Evolutionary conservation across 1,140 invertebrate genomes (phyloP).

Genomic region (Eufriesea mexicana): DNA sequence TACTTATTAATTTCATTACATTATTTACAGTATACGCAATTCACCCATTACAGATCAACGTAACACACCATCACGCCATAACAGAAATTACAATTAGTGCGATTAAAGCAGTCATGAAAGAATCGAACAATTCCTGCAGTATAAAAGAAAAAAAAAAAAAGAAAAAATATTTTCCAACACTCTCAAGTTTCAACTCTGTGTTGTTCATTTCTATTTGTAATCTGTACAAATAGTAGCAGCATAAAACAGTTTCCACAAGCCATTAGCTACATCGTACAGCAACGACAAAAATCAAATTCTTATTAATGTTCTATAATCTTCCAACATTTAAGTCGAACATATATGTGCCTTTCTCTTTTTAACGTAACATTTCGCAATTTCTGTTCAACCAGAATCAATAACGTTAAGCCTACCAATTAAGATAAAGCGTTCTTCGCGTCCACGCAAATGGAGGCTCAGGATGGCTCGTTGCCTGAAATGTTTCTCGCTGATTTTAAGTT

Average conservation of each 20-base stretch:
- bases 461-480: constrained; percentile 84
- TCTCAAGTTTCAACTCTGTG: background rate
- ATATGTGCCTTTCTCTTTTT: background rate
- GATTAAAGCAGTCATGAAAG: background rate
- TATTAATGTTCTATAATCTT: background rate
- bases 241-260: background rate
- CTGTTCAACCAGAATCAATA: background rate
- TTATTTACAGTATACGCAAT: background rate
- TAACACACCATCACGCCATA: background rate
- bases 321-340: background rate
- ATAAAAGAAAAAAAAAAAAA: too few relatives aligned
- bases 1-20: constrained; percentile 1
- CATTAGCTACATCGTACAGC: background rate
- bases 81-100: background rate
- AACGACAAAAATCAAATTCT: background rate
- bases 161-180: background rate
- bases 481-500: constrained; percentile 81
- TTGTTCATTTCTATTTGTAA: background rate
- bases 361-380: background rate
- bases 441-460: constrained; percentile 74
- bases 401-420: background rate
- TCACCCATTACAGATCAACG: background rate
- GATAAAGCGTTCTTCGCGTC: constrained; percentile 45
- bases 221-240: background rate
- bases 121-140: too few relatives aligned